Base-by-base conservation (phyloP, 2,113 vertebrate species). In the Gorsachius goisagi region DNA sequence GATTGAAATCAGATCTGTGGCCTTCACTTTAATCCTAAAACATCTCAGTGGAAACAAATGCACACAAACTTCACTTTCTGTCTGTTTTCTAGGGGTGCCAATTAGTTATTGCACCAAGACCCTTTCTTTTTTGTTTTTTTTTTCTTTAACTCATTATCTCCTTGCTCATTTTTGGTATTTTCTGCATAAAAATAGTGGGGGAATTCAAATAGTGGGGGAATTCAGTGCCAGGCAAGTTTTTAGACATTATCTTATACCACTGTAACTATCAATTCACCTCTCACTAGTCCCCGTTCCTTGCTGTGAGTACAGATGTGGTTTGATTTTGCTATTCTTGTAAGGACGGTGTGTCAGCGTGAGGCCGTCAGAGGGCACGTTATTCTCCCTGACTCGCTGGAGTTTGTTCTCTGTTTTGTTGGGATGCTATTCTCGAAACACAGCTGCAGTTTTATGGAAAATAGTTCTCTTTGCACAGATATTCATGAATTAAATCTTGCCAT, bases 291-390 rank as follows among this genome's bases (percentile, higher is more conserved):
- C 81, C 88, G 19, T 71, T 92, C 78, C 93, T 92, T 93, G 93
- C 94, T 93, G 63, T 75, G 82, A 93, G 44, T 94, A 59, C 22
- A 19, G 37, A 67, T 8, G 26, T 55, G 15, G 56, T 97, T 98
- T 97, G 95, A 96, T 97, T 98, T 98, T 95, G 28, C 77, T 92
- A 49, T 85, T 79, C 44, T 85, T 71, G 52, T 88, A 56, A 85
- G 59, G 41, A 37, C 30, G 53, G 7, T 60, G 21, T 74, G 63
- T 39, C 79, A 82, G 93, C 50, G 35, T 32, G 49, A 88, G 64
- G 26, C 87, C 84, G 22, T 30, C 55, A 69, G 77, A 93, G 52
- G 47, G 13, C 19, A n/a, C 1, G 5, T 60, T 82, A 23, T 41
- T 74, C n/a, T 39, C 27, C 19, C 33, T 66, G 56, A 23, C 47